phyloP scores from a whole-genome alignment of 2,888 invertebrate species.

The Ariolimax columbianus region DNA sequence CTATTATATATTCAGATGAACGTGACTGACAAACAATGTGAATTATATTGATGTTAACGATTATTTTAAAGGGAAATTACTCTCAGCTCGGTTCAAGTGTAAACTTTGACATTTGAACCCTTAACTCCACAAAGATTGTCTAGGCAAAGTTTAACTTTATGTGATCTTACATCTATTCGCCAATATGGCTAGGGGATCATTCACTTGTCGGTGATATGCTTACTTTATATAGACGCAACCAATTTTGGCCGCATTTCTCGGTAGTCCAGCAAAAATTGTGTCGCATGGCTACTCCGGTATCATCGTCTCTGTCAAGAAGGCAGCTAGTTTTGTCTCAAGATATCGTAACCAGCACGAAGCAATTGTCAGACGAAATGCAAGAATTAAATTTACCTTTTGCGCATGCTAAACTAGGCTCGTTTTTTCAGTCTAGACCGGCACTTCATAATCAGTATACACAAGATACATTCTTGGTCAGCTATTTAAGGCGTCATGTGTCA shows the following conservation, averaged over 20 bases:
- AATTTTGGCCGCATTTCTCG: neutral
- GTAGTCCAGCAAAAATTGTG: neutral
- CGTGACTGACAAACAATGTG: no score
- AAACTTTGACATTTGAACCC: no score
- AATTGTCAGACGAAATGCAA: constrained; percentile 26
- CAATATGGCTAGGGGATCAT: no score
- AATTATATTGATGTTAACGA: no score
- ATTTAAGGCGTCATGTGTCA: constrained; percentile 77
- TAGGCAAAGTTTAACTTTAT: no score
- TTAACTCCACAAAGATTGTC: no score
- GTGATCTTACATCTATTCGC: no score
- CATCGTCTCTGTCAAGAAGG: neutral
- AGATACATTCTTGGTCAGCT: constrained; percentile 77
- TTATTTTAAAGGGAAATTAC: no score
- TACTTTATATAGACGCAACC: neutral
- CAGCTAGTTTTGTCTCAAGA: neutral
- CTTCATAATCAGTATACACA: constrained; percentile 78
- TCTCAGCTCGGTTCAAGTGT: no score
- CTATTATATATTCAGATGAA: no score
- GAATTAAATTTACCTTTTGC: constrained; percentile 57
- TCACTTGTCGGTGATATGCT: constrained; percentile 5
- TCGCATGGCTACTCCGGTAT: neutral
- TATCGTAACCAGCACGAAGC: neutral
- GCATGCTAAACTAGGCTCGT: constrained; percentile 74
- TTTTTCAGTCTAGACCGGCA: constrained; percentile 77